phyloP scores from a whole-genome alignment of 2,797 vertebrate genomes.

The Brachyrhaphis roseni region DNA sequence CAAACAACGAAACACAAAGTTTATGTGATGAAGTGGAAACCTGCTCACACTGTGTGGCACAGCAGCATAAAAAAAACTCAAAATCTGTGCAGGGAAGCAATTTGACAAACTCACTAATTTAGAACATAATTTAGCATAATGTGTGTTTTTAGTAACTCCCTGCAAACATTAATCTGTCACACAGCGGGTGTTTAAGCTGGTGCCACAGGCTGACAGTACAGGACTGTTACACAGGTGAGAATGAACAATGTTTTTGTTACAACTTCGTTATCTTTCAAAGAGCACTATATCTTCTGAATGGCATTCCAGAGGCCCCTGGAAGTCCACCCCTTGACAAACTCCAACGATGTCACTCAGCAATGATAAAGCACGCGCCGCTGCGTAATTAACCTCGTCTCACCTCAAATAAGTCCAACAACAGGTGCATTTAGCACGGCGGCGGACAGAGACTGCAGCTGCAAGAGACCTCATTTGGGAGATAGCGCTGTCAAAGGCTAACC shows the following conservation, averaged over 20 bases:
- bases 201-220: slow-evolving; percentile 13
- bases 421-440: slow-evolving; percentile 45
- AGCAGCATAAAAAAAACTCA: not conserved
- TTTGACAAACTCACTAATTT: not conserved
- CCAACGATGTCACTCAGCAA: slow-evolving; percentile 40
- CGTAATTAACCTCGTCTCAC: slow-evolving; percentile 69
- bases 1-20: not conserved
- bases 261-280: slow-evolving; percentile 22
- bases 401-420: slow-evolving; percentile 64
- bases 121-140: not conserved
- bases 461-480: slow-evolving; percentile 57
- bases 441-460: slow-evolving; percentile 36
- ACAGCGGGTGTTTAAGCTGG: slow-evolving; percentile 7
- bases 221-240: slow-evolving; percentile 7
- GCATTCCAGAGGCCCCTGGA: slow-evolving; percentile 36
- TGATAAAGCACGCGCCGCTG: slow-evolving; percentile 55
- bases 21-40: not conserved
- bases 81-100: not conserved
- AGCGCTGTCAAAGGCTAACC: slow-evolving; percentile 59
- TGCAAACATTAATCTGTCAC: not conserved
- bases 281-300: slow-evolving; percentile 29
- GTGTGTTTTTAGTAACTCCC: not conserved
- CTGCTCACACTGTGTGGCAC: not conserved
- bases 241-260: slow-evolving; percentile 18
- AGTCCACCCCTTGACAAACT: slow-evolving; percentile 41